These are phyloP conservation scores for Acrocephalus kingi DNA, from an alignment of 2,113 vertebrate species.

Conservation along the genomic window DNA sequence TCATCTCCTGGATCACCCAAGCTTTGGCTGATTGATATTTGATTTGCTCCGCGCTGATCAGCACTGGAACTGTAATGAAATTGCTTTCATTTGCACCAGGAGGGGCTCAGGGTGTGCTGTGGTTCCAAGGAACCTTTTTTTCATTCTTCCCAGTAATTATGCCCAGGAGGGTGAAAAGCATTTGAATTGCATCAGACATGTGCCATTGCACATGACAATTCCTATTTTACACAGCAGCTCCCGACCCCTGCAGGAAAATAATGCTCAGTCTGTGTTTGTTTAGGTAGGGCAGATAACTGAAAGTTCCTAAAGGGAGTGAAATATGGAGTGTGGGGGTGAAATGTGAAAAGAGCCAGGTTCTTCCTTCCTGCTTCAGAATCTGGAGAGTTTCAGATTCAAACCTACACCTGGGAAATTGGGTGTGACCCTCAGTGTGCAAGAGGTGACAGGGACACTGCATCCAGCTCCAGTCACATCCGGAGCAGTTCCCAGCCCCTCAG, in stretches of 20 bases:
- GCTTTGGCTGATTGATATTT: background rate
- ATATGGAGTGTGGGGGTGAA: background rate
- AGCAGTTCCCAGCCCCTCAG: background rate
- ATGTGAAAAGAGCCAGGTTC: background rate
- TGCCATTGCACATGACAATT: slow-evolving; percentile 45
- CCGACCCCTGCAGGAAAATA: slow-evolving; percentile 22
- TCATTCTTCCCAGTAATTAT: slow-evolving; percentile 37
- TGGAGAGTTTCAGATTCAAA: background rate
- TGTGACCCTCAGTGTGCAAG: rapidly evolving
- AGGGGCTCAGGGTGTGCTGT: slow-evolving; percentile 1
- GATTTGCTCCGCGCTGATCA: background rate
- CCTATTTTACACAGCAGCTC: slow-evolving; percentile 12
- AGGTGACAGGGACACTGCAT: background rate
- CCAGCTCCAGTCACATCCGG: background rate
- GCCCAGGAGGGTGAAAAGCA: slow-evolving; percentile 42
- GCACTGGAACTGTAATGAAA: background rate
- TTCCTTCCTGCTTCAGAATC: background rate
- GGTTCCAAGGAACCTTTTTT: slow-evolving; percentile 15
- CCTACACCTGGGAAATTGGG: background rate
- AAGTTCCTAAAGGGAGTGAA: background rate
- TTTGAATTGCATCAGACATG: slow-evolving; percentile 31
- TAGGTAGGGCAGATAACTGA: background rate
- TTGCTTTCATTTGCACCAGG: slow-evolving; percentile 37
- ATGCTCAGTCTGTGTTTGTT: background rate
- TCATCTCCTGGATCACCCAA: background rate